phyloP scores from a whole-genome alignment of 2,113 vertebrate genomes.

The Danio rerio region GRCz12tu NC_133187.1:2211501-2212000 shows the following conservation, averaged over 20 bases:
- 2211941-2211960: no score
- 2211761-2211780: not conserved
- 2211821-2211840: not conserved
- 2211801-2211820: not conserved
- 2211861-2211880: not conserved
- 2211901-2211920: no score
- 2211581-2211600: slow-evolving; percentile 30
- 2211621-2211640: slow-evolving; percentile 41
- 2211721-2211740: slow-evolving; percentile 40
- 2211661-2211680: slow-evolving; percentile 30
- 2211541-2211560: slow-evolving; percentile 47
- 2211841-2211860: not conserved
- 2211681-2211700: slow-evolving; percentile 4
- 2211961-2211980: no score
- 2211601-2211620: slow-evolving; percentile 26
- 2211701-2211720: slow-evolving; percentile 27
- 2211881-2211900: no score
- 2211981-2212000: no score
- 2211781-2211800: slow-evolving; percentile 9
- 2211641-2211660: slow-evolving; percentile 31
- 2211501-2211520: slow-evolving; percentile 43
- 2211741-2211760: slow-evolving; percentile 29
- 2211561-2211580: slow-evolving; percentile 48
- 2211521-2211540: slow-evolving; percentile 12
- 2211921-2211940: no score